phyloP scores from a whole-genome alignment of 1,140 invertebrate genomes.

The Plodia interpunctella region DNA sequence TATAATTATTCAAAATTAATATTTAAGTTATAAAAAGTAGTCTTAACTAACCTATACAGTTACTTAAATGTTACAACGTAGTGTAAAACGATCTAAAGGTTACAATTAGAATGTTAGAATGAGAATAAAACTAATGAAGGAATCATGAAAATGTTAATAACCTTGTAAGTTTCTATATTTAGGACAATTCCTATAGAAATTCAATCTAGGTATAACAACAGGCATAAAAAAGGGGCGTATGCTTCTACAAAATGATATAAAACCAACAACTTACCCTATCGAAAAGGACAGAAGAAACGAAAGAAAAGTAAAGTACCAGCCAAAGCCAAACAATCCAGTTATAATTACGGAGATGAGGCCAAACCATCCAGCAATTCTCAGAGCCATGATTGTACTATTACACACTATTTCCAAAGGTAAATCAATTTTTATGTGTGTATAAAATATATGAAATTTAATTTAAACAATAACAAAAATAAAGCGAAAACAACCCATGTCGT shows the following conservation, averaged over 20 bases:
- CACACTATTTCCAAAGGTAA: constrained; percentile 8
- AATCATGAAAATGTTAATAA: background rate
- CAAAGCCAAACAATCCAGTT: constrained; percentile 60
- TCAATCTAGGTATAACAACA: background rate
- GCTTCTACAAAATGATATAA: background rate
- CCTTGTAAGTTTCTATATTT: background rate
- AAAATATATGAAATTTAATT: constrained; percentile 20
- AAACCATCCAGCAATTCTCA: constrained; percentile 55
- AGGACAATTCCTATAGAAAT: too few relatives aligned
- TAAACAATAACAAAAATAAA: constrained; percentile 30
- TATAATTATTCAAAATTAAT: too few relatives aligned
- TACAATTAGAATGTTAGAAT: constrained; percentile 12
- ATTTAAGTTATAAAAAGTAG: too few relatives aligned
- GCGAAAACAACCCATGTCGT: constrained; percentile 30
- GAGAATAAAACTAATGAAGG: too few relatives aligned
- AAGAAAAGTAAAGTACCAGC: constrained; percentile 56
- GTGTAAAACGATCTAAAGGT: background rate
- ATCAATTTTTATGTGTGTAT: background rate
- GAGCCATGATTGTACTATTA: constrained; percentile 32
- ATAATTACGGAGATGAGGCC: constrained; percentile 57
- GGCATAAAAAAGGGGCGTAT: background rate
- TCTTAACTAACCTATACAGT: too few relatives aligned
- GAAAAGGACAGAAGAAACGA: constrained; percentile 57
- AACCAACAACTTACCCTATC: constrained; percentile 48
- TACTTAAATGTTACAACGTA: too few relatives aligned